A percentile compares a stretch with the other conserved stretches of the same genome.
Evolutionary conservation across 2,113 vertebrate genomes (phyloP).

Genomic region (Vulpes vulpes): DNA sequence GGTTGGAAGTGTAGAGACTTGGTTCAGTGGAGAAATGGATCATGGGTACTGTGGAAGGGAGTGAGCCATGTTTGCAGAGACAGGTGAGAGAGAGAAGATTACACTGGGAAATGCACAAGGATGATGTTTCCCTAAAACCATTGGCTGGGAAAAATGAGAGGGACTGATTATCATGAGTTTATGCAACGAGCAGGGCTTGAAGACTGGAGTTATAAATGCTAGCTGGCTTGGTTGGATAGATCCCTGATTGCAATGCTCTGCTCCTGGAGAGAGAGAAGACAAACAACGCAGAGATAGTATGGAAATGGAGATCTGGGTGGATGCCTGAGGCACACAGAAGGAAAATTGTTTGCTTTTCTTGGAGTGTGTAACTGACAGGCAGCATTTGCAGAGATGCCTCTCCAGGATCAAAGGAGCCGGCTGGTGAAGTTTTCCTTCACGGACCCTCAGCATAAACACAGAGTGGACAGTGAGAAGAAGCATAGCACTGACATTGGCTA

Average conservation of each 20-base stretch:
- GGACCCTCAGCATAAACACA: neutral
- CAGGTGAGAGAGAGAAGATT: neutral
- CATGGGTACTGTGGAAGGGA: neutral
- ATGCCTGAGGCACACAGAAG: neutral
- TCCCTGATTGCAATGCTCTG: neutral
- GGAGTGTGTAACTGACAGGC: neutral
- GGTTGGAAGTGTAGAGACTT: neutral
- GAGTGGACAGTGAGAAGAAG: neutral
- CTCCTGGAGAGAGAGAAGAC: neutral
- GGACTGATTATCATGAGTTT: neutral
- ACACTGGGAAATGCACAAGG: neutral
- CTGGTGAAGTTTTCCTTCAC: neutral
- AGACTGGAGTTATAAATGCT: neutral
- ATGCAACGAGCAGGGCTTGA: neutral
- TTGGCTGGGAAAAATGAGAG: neutral
- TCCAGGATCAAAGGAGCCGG: neutral
- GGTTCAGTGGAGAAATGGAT: neutral
- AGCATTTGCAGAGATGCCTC: neutral
- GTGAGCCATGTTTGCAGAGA: neutral
- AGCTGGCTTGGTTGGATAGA: neutral
- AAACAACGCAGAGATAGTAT: neutral
- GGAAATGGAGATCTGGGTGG: neutral
- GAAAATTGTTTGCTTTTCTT: neutral
- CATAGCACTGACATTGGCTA: neutral
- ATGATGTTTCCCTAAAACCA: neutral